Conservation (phyloP, 2,888 invertebrate species). For the Prionchulus punctatus region DNA sequence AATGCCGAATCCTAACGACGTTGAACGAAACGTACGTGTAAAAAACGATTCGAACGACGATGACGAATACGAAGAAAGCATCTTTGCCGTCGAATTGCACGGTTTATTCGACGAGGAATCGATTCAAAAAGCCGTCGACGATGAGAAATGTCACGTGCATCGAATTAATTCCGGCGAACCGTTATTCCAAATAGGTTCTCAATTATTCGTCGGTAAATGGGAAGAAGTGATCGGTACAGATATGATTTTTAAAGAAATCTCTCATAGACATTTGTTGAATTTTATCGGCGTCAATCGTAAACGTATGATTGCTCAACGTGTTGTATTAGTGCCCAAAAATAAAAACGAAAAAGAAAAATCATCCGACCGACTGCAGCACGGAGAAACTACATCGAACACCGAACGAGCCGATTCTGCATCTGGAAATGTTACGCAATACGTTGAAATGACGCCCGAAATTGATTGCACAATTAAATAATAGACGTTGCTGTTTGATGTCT, state of each 20-base stretch:
- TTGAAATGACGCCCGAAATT: too few relatives aligned
- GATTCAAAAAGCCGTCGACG: background rate
- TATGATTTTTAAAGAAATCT: background rate
- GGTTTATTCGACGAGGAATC: background rate
- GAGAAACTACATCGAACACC: too few relatives aligned
- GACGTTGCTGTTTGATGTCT: too few relatives aligned
- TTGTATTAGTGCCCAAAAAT: background rate
- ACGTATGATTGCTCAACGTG: background rate
- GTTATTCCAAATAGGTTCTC: background rate
- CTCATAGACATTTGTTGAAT: background rate
- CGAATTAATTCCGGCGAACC: background rate
- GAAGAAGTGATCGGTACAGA: background rate
- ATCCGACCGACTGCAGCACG: too few relatives aligned
- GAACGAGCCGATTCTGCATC: too few relatives aligned
- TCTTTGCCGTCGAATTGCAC: background rate
- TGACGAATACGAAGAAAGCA: background rate
- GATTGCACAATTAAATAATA: too few relatives aligned
- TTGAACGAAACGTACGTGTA: background rate
- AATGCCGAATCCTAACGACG: too few relatives aligned
- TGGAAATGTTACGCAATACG: too few relatives aligned
- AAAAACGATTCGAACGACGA: conserved; percentile 6
- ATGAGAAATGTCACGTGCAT: background rate
- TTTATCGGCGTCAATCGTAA: background rate
- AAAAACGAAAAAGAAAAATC: background rate
- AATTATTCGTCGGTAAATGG: background rate